Evolutionary conservation across 2,888 invertebrate genomes (phyloP), one percentile per base, ranked within the genome.

Genomic region (Agrochola lychnidis): DNA sequence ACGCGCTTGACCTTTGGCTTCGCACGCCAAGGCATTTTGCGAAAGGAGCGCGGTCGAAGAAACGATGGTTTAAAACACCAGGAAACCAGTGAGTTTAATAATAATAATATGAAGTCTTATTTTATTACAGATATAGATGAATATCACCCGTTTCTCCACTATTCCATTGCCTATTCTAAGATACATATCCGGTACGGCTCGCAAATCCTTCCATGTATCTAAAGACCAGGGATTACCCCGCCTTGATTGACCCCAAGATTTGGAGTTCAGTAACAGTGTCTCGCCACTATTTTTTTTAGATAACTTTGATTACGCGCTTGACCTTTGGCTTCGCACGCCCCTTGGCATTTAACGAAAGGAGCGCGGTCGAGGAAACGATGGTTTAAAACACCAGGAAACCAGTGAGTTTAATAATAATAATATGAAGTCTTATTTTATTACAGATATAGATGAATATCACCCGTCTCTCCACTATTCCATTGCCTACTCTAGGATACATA

Each of bases 161-260:
- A 30, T 30, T 30, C 30, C 30, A n/a, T 36, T 36, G 36, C 36
- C 36, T 36, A 36, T 4, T 36, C 36, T 36, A 36, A 4, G 36
- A 36, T 2, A 4, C 36, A 36, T 36, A 36, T 36, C 36, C 36
- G 36, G 36, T 36, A 36, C 36, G 36, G 36, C 36, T 36, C 36
- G 36, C 36, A 36, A 36, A 36, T n/a, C n/a, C n/a, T n/a, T n/a
- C n/a, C n/a, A n/a, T n/a, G n/a, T 36, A 36, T 16, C 0, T n/a
- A 62, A 4, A n/a, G 14, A 22, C n/a, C 19, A n/a, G 82, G 56
- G 62, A 69, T 66, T 79, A 76, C 82, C 68, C 73, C 45, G n/a
- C n/a, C 12, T 25, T 19, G 2, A 30, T 36, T 82, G 42, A 57
- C 68, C 62, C n/a, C 14, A n/a, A 67, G 59, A 63, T 48, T 62